phyloP scores from a whole-genome alignment of 2,797 vertebrate species.

The Epinephelus malabaricus region DNA sequence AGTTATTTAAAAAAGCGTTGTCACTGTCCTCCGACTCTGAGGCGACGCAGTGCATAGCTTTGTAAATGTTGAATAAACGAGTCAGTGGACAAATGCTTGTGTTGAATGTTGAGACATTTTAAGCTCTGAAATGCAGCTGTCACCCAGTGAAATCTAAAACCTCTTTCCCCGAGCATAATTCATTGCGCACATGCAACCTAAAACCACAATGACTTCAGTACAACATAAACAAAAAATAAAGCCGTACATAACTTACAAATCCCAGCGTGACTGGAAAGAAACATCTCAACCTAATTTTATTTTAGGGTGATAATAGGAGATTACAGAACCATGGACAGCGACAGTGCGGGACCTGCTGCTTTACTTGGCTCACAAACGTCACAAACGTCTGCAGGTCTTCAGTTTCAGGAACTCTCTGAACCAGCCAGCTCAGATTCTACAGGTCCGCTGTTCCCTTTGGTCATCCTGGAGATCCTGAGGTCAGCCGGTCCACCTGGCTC shows the following conservation, averaged over 20 bases:
- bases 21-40: background rate
- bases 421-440: background rate
- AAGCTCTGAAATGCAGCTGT: slow-evolving; percentile 74
- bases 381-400: slow-evolving; percentile 4
- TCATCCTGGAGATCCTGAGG: slow-evolving; percentile 45
- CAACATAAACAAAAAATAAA: slow-evolving; percentile 66
- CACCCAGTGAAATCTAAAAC: slow-evolving; percentile 73
- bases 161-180: slow-evolving; percentile 67
- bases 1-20: background rate
- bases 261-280: slow-evolving; percentile 3
- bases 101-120: slow-evolving; percentile 65
- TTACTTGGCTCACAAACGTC: background rate
- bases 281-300: slow-evolving; percentile 17
- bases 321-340: slow-evolving; percentile 85
- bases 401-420: background rate
- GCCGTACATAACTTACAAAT: slow-evolving; percentile 44
- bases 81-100: slow-evolving; percentile 15
- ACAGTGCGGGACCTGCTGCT: slow-evolving; percentile 16
- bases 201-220: slow-evolving; percentile 64
- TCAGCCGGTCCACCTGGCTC: slow-evolving; percentile 33
- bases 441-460: background rate
- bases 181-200: slow-evolving; percentile 60
- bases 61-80: slow-evolving; percentile 38
- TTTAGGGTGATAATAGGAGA: slow-evolving; percentile 18
- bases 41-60: background rate